Percentiles rank a stretch among this genome's conserved stretches.
Evolutionary conservation across 2,113 vertebrate species (phyloP).

Genomic region (Notarius quadriscutis): DNA sequence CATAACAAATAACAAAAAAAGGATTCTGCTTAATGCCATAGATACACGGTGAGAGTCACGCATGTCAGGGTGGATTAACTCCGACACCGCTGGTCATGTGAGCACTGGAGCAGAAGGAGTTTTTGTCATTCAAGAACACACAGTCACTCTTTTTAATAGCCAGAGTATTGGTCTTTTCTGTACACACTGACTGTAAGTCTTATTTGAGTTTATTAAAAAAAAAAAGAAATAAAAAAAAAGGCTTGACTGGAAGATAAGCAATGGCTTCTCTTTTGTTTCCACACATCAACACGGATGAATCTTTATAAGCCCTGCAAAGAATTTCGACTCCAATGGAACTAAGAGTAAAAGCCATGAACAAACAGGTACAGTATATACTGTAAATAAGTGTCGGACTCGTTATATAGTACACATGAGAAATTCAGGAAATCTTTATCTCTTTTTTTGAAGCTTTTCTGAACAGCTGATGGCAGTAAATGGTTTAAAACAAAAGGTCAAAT

Average conservation of each 20-base stretch:
- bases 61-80: constrained; percentile 36
- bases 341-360: constrained; percentile 14
- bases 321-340: constrained; percentile 6
- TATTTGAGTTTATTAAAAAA: constrained; percentile 16
- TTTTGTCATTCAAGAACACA: constrained; percentile 37
- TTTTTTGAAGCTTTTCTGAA: not conserved
- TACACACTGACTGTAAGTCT: constrained; percentile 41
- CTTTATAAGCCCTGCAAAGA: not conserved
- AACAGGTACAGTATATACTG: constrained; percentile 14
- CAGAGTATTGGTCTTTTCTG: constrained; percentile 40
- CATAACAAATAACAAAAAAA: constrained; percentile 28
- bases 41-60: constrained; percentile 39
- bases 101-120: constrained; percentile 39
- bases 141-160: constrained; percentile 21
- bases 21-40: constrained; percentile 25
- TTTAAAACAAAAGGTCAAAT: not conserved
- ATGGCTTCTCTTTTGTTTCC: constrained; percentile 30
- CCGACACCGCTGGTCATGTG: constrained; percentile 25
- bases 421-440: not conserved
- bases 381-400: constrained; percentile 18
- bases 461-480: constrained; percentile 10
- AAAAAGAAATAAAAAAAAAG: constrained; percentile 30
- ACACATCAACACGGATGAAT: constrained; percentile 26
- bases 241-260: constrained; percentile 29
- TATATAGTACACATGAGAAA: constrained; percentile 16